Base-by-base conservation (phyloP, 1,140 invertebrate genomes). In the Drosophila eugracilis region DNA sequence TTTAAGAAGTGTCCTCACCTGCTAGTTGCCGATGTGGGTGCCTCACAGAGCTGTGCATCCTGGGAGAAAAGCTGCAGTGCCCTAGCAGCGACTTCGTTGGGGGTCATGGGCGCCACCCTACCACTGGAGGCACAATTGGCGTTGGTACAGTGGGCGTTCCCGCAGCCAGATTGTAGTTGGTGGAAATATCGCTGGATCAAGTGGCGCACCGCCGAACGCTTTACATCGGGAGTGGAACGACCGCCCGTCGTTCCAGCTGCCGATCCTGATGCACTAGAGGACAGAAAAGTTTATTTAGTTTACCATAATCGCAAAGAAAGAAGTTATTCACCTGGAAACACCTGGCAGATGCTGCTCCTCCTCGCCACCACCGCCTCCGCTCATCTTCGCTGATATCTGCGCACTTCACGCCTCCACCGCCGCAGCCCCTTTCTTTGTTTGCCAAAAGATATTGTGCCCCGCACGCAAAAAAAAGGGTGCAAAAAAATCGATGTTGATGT, bases 181-280 rank as follows among this genome's bases (percentile, higher is more conserved):
- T 97, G 97, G 92, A 98, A 98, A 92, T 98, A 98, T 75, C 96
- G 94, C 92, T 98, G 96, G 66, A 98, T 98, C 39, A 97, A 92
- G 92, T 97, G 96, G 91, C 95, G 96, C 19, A 96, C 97, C 70
- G 96, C 96, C 69, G 96, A 95, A 78, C 97, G 94, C 93, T 98
- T 98, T 96, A 97, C 96, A 84, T 95, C 95, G 92, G 94, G 94
- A 15, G 81, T 83, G 53, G 81, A 74, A 5, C 74, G 63, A 1
- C 77, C 81, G 50, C 49, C 62, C 3, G 32, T 50, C 10, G 70
- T 54, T 21, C 70, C 55, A 48, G 42, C 22, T 14, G 22, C 22
- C 1, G 84, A 89, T 37, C 75, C 78, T 5, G 78, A 89, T 17
- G 84, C 75, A 26, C 78, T 88, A 36, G 5, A 0, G 19, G 10